Evolutionary conservation across 2,888 invertebrate species (phyloP), one percentile per base, ranked within the genome.

Genomic region (Habroteleia sp.): DNA sequence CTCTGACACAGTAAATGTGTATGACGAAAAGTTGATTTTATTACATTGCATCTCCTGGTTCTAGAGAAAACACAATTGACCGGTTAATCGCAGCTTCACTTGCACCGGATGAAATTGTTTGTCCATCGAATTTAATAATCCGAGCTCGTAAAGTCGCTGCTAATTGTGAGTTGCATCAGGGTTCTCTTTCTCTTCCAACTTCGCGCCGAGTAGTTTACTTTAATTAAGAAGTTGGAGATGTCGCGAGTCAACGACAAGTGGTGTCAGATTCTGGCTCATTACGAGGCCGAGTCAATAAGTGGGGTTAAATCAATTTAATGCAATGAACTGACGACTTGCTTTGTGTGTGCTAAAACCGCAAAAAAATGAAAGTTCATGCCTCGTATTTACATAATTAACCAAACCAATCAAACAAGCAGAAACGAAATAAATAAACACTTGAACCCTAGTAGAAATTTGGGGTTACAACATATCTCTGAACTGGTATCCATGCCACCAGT

Each of bases 251-350:
- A 62, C 66, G 52, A 41, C 14, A 65, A 73, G 65, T 44, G 68
- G 74, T 72, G 72, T 72, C 58, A 75, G 63, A 73, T 72, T 75
- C 60, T 63, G 66, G 65, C 56, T 75, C 68, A 72, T 60, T 72
- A 60, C 52, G 35, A 48, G 44, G 46, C 68, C 46, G 17, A 48
- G 60, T 56, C 17, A 3, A n/a, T 23, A 11, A 25, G 33, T 11
- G 39, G 16, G 44, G 60, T 77, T 74, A 66, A 74, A 72, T 77
- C 66, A 72, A 77, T 74, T 74, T 56, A 44, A 35, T 33, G 63
- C 60, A 74, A 71, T n/a, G n/a, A n/a, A n/a, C n/a, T n/a, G n/a
- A n/a, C n/a, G n/a, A n/a, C n/a, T n/a, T n/a, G n/a, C n/a, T n/a
- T n/a, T n/a, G n/a, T n/a, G n/a, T n/a, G n/a, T n/a, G n/a, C n/a